A percentile compares a stretch with the other conserved stretches of the same genome.
Conservation (phyloP, 2,888 invertebrate genomes). For the Morpho helenor region DNA sequence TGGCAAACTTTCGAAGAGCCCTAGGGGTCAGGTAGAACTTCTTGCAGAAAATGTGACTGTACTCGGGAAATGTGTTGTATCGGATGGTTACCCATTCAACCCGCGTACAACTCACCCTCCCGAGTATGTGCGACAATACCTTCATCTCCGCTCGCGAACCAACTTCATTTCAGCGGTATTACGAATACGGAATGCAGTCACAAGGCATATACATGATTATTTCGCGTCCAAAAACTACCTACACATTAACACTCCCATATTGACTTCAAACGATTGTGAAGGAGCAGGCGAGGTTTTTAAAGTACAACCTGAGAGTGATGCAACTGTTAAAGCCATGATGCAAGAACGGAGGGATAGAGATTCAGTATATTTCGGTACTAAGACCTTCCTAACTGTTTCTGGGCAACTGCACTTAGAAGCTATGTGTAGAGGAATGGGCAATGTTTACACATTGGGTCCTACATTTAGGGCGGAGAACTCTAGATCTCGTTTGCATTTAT, state of each 20-base stretch:
- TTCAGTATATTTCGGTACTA: slow-evolving; percentile 87
- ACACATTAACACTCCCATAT: slow-evolving; percentile 91
- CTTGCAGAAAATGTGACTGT: slow-evolving; percentile 81
- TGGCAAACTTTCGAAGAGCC: slow-evolving; percentile 83
- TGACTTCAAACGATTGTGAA: slow-evolving; percentile 98
- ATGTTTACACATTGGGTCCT: slow-evolving; percentile 95
- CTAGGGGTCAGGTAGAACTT: slow-evolving; percentile 85
- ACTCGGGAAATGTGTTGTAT: slow-evolving; percentile 82
- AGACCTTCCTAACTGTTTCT: slow-evolving; percentile 94
- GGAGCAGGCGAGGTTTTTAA: slow-evolving; percentile 96
- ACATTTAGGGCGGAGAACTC: slow-evolving; percentile 97
- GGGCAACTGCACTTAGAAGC: slow-evolving; percentile 97
- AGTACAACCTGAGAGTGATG: slow-evolving; percentile 83
- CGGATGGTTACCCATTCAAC: slow-evolving; percentile 88
- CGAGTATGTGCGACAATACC: slow-evolving; percentile 88
- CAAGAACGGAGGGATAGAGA: slow-evolving; percentile 76
- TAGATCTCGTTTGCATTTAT: slow-evolving; percentile 91
- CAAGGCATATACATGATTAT: slow-evolving; percentile 85
- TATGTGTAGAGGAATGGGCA: slow-evolving; percentile 86
- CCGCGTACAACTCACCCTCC: slow-evolving; percentile 85
- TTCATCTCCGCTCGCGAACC: slow-evolving; percentile 89
- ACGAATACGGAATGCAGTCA: slow-evolving; percentile 86
- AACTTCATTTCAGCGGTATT: slow-evolving; percentile 86
- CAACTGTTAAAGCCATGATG: slow-evolving; percentile 82
- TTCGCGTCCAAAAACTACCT: slow-evolving; percentile 83